Percentiles rank a stretch among this genome's conserved stretches.
These are phyloP conservation scores for Drosophila meridionalis DNA, from an alignment of 2,888 invertebrate genomes.

Conservation along the genomic window DNA sequence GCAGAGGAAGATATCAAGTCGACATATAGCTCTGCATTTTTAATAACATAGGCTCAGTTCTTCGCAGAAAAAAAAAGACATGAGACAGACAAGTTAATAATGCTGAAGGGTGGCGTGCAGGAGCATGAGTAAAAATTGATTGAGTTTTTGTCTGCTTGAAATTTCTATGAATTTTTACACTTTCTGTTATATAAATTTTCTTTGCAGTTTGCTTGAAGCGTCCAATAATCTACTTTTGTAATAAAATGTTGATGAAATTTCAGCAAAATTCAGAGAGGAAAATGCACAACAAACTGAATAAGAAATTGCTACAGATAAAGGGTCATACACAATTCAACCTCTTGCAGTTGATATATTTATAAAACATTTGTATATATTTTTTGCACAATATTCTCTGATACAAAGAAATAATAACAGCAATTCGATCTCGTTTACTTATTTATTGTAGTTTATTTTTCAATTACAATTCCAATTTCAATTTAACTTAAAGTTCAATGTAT, in stretches of 20 bases:
- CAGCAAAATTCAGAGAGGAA: not conserved
- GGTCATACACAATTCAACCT: not conserved
- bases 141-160: not conserved
- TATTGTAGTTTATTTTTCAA: not conserved
- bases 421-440: not conserved
- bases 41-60: not conserved
- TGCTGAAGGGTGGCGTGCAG: not conserved
- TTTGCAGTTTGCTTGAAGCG: not conserved
- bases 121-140: not conserved
- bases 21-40: not conserved
- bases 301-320: not conserved
- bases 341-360: not conserved
- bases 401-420: not conserved
- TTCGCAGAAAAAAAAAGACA: not conserved
- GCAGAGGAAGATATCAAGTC: not conserved
- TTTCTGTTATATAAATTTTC: not conserved
- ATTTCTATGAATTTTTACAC: not conserved
- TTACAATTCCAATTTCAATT: constrained; percentile 2
- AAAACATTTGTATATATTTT: not conserved
- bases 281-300: not conserved
- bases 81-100: not conserved
- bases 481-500: not conserved
- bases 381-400: not conserved
- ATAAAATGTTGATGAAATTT: not conserved
- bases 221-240: not conserved